Base-by-base conservation (phyloP, 2,113 vertebrate genomes). In the Trachemys scripta region DNA sequence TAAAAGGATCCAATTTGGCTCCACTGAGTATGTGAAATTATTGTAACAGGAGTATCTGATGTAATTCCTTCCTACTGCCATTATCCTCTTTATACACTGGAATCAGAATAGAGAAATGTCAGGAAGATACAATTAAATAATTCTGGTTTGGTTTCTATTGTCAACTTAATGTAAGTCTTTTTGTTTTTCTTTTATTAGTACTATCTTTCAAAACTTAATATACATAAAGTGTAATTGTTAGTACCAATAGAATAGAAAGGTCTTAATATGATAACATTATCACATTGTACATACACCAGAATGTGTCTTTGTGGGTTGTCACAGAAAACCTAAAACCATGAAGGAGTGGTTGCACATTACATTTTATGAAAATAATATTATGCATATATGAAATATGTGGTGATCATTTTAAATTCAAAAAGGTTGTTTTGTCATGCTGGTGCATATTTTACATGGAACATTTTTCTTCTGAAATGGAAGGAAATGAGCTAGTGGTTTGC, bases 381-480 rank as follows among this genome's bases (percentile, higher is more conserved):
- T 76, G 10, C 49, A 22, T 65, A 50, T 83, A 47, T 93, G 72
- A 95, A 95, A 82, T 88, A 80, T 42, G n/a, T 42, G 93, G 59
- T 62, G 22, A 83, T 94, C 82, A 22, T 87, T 93, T 94, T 29
- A 53, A 89, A 95, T 90, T 97, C 53, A 90, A 5, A 78, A 82
- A 91, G 56, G 9, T 13, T 90, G 72, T 85, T 95, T 83, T 92
- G 65, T 92, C 85, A 57, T 88, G 85, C 75, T 90, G 78, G 38
- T 57, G 19, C 53, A 35, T 94, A 76, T 51, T 92, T 86, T 82
- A 92, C 50, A 79, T 80, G 89, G 95, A 27, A 87, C 12, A 10
- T 97, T 97, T 92, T 94, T 96, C 83, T 95, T 59, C 42, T 94
- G 65, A 88, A 88, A 16, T 91, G 81, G 38, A 54, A 96, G 83